phyloP scores from a whole-genome alignment of 1,140 invertebrate genomes.

The Lordiphosa clarofinis region DNA sequence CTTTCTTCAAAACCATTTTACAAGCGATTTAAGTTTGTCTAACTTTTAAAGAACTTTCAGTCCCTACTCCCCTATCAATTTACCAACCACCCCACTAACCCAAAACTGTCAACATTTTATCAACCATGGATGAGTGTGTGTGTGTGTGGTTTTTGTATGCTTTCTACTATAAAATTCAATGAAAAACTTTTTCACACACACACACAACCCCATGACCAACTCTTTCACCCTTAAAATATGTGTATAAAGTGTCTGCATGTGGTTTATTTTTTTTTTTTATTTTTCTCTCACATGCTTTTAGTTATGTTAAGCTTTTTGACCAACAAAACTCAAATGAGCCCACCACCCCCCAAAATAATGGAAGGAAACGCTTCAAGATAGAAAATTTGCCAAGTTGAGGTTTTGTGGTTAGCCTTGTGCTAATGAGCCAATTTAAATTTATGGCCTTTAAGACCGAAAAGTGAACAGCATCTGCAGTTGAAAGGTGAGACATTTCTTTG shows the following conservation, averaged over 20 bases:
- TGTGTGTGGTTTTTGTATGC: conserved; percentile 42
- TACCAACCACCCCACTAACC: conserved; percentile 43
- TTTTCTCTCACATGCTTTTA: conserved; percentile 49
- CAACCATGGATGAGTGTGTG: conserved; percentile 22
- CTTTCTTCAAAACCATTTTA: conserved; percentile 14
- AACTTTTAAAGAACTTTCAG: conserved; percentile 6
- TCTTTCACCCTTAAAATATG: conserved; percentile 16
- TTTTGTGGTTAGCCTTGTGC: conserved; percentile 71
- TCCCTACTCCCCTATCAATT: conserved; percentile 4
- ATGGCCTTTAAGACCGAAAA: conserved; percentile 35
- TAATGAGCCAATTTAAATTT: conserved; percentile 77
- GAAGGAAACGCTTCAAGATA: conserved; percentile 7
- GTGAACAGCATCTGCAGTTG: conserved; percentile 61
- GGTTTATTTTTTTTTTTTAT: conserved; percentile 54
- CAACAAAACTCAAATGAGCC: conserved; percentile 64
- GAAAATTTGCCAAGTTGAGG: conserved; percentile 48
- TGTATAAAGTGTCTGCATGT: conserved; percentile 44
- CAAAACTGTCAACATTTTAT: conserved; percentile 75
- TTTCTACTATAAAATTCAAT: conserved; percentile 63
- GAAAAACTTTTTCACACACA: conserved; percentile 61
- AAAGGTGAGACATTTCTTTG: conserved; percentile 56
- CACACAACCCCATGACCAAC: conserved; percentile 3
- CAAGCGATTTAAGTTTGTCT: conserved; percentile 28
- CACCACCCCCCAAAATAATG: background rate
- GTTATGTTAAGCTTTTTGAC: conserved; percentile 68